Evolutionary conservation across 2,113 vertebrate genomes (phyloP).

Genomic region (Erythrolamprus reginae): DNA sequence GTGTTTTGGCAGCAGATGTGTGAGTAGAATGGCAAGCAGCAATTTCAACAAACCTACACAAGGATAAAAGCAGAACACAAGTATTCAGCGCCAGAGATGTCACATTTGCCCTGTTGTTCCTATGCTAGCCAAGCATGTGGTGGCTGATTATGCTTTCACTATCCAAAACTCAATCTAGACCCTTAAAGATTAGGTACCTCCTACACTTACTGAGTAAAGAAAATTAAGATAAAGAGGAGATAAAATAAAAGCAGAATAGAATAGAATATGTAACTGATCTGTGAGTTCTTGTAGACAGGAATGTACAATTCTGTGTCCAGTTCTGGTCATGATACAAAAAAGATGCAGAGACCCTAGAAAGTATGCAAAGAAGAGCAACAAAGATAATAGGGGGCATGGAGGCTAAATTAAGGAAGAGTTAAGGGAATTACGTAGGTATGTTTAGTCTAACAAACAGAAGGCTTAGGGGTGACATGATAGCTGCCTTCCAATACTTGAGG

Average conservation of each 20-base stretch:
- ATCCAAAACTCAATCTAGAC: not conserved
- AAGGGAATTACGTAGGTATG: not conserved
- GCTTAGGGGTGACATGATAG: no score
- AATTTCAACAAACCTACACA: slow-evolving; percentile 81
- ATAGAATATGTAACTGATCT: not conserved
- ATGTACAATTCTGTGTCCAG: not conserved
- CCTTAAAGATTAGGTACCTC: not conserved
- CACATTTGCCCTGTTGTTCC: not conserved
- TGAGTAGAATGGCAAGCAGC: slow-evolving; percentile 80
- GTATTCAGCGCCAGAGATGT: not conserved
- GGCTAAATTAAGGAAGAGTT: not conserved
- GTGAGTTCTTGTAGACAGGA: not conserved
- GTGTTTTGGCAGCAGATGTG: slow-evolving; percentile 78
- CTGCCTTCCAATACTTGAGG: not conserved
- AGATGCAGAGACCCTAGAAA: not conserved
- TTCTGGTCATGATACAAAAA: not conserved
- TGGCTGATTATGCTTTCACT: not conserved
- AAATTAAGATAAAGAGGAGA: not conserved
- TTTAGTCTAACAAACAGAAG: not conserved
- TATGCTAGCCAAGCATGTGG: not conserved
- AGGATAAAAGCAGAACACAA: not conserved
- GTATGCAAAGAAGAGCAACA: not conserved
- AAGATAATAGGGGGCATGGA: not conserved
- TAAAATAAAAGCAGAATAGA: not conserved
- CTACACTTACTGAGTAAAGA: not conserved